Conservation (phyloP, 2,888 invertebrate species). For the Melitaea athalia region DNA sequence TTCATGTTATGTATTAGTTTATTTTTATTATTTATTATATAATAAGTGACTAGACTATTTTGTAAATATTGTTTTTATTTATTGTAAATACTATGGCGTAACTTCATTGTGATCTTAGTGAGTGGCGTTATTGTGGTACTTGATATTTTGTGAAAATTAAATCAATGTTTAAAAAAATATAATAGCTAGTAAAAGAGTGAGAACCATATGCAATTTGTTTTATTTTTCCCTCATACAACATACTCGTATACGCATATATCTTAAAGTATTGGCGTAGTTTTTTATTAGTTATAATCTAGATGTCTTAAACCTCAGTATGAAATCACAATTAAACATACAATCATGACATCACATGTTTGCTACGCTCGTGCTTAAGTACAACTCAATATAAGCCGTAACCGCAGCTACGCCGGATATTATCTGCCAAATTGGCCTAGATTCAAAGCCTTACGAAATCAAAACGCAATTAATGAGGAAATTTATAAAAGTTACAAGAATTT, state of each 20-base stretch:
- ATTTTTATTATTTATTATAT: conserved; percentile 48
- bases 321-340: not conserved
- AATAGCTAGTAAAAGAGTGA: conserved; percentile 71
- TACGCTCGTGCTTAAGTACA: not conserved
- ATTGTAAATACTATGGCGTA: conserved; percentile 68
- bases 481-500: no score
- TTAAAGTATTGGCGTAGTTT: not conserved
- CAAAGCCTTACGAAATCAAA: not conserved
- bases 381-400: not conserved
- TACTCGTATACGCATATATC: not conserved
- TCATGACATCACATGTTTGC: not conserved
- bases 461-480: not conserved
- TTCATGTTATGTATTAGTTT: conserved; percentile 26
- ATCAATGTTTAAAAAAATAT: conserved; percentile 64
- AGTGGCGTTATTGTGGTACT: conserved; percentile 39
- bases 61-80: conserved; percentile 71
- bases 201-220: conserved; percentile 50
- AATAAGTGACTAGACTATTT: conserved; percentile 57
- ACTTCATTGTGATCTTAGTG: conserved; percentile 75
- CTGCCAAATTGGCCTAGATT: conserved; percentile 6
- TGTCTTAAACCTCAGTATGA: not conserved
- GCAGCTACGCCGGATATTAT: conserved; percentile 15
- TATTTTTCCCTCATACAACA: conserved; percentile 5
- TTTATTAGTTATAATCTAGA: no score
- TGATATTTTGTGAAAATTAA: conserved; percentile 47